phyloP scores from a whole-genome alignment of 1,140 invertebrate species.

The Coptotermes formosanus region DNA sequence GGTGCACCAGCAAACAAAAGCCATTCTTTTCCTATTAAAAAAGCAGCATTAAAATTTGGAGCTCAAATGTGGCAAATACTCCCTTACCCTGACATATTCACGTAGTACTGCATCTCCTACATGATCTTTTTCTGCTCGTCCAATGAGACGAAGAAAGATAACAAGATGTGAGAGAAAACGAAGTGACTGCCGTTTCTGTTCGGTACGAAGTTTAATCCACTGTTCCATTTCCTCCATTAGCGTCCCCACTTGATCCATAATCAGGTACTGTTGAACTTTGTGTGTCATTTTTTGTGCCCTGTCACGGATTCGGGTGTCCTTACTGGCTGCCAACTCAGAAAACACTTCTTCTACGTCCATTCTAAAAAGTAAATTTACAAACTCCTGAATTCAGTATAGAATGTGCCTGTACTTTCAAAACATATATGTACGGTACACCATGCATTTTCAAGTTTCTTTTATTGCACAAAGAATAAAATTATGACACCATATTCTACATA shows the following conservation, averaged over 20 bases:
- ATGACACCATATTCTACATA: too few relatives aligned
- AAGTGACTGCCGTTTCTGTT: constrained; percentile 59
- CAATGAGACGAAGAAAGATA: constrained; percentile 76
- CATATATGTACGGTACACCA: too few relatives aligned
- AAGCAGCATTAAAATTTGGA: neutral
- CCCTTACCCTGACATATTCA: constrained; percentile 57
- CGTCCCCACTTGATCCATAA: constrained; percentile 66
- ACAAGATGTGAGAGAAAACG: constrained; percentile 83
- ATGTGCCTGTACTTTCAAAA: too few relatives aligned
- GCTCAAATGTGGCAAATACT: neutral
- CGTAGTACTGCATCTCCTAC: constrained; percentile 70
- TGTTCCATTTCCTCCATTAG: constrained; percentile 61
- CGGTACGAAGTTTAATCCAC: constrained; percentile 40
- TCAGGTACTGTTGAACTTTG: constrained; percentile 74
- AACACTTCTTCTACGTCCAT: constrained; percentile 73
- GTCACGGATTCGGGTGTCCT: constrained; percentile 50
- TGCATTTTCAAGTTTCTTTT: too few relatives aligned
- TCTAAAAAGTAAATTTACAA: constrained; percentile 42
- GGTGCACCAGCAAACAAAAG: neutral
- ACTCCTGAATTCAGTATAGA: too few relatives aligned
- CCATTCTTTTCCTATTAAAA: neutral
- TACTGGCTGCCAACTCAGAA: constrained; percentile 57
- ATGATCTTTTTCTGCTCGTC: constrained; percentile 64
- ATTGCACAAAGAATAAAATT: too few relatives aligned
- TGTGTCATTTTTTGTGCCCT: constrained; percentile 61